These are phyloP conservation scores for Stenurella melanura DNA, from an alignment of 2,888 invertebrate species.

Conservation along the genomic window DNA sequence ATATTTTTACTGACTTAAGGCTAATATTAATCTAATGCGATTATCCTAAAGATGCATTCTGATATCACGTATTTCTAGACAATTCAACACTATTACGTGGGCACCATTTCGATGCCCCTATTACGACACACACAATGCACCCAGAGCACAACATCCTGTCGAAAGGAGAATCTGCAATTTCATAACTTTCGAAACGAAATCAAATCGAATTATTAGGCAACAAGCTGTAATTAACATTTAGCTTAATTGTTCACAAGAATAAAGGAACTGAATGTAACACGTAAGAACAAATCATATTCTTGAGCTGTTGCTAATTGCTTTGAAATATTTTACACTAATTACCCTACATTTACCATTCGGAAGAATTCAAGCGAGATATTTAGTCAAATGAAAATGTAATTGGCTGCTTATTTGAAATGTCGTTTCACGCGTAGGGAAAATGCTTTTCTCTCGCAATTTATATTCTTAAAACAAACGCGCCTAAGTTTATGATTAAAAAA, in stretches of 20 bases:
- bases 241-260: slow-evolving; percentile 1
- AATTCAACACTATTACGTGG: neutral
- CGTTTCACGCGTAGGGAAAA: neutral
- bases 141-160: neutral
- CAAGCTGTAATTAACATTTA: neutral
- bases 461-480: neutral
- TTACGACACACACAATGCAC: slow-evolving; percentile 1
- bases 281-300: slow-evolving; percentile 20
- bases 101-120: neutral
- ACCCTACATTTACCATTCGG: slow-evolving; percentile 15
- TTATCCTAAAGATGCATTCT: too few species aligned
- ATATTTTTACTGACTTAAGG: too few species aligned
- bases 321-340: slow-evolving; percentile 25
- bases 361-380: slow-evolving; percentile 22
- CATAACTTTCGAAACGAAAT: neutral
- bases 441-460: neutral
- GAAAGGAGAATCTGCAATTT: slow-evolving; percentile 4
- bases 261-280: slow-evolving; percentile 11
- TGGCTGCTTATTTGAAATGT: neutral
- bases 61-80: too few species aligned
- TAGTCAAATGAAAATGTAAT: slow-evolving; percentile 18
- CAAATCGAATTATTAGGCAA: neutral
- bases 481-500: neutral
- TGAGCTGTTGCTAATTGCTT: slow-evolving; percentile 23
- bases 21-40: too few species aligned